phyloP scores from a whole-genome alignment of 2,113 vertebrate species.

The Zosterops japonicus region DNA sequence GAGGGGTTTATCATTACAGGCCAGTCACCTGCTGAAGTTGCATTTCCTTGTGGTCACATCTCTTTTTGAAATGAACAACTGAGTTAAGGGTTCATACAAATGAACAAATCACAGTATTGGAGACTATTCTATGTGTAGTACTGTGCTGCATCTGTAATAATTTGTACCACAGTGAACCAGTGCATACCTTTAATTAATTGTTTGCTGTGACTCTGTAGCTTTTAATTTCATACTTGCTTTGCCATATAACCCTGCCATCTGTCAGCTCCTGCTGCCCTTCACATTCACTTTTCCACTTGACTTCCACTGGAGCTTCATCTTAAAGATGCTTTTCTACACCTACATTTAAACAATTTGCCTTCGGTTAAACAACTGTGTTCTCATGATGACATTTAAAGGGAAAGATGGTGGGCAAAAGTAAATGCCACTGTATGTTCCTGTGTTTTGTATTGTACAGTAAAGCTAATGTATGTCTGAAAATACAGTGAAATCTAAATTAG shows the following conservation, averaged over 20 bases:
- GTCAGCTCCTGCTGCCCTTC: not conserved
- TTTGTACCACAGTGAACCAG: not conserved
- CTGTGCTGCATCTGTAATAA: not conserved
- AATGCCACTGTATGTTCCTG: not conserved
- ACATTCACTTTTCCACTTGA: not conserved
- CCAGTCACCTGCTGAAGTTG: not conserved
- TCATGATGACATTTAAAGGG: not conserved
- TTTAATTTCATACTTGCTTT: not conserved
- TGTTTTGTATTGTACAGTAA: not conserved
- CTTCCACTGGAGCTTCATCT: not conserved
- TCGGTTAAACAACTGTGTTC: slow-evolving; percentile 6
- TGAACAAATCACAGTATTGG: not conserved
- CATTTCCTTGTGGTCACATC: not conserved
- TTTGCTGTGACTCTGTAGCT: not conserved
- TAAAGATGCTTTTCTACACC: not conserved
- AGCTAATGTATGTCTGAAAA: not conserved
- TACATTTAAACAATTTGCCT: slow-evolving; percentile 4
- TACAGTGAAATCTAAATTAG: not conserved
- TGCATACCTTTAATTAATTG: not conserved
- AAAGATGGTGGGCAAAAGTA: not conserved
- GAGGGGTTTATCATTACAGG: not conserved
- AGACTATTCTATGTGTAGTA: not conserved
- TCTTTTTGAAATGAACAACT: not conserved
- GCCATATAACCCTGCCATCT: not conserved
- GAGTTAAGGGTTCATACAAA: not conserved